A percentile compares a stretch with the other conserved stretches of the same genome.
These are phyloP conservation scores for Nowickia ferox DNA, from an alignment of 2,888 invertebrate species.

Conservation along the genomic window DNA sequence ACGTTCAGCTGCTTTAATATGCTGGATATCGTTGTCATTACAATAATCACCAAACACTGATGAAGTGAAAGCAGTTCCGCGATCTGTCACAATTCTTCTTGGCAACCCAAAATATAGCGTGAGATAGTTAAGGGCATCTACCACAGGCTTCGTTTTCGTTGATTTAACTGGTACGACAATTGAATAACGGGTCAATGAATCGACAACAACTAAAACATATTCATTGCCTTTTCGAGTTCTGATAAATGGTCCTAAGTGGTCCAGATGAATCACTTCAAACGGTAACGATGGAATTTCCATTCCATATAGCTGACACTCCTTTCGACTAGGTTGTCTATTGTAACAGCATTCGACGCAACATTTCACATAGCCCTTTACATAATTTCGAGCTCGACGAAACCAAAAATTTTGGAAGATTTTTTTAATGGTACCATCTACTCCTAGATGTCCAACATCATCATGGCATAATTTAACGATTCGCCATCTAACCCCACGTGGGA, in stretches of 20 bases:
- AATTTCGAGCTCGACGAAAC: slow-evolving; percentile 63
- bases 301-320: slow-evolving; percentile 62
- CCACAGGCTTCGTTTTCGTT: slow-evolving; percentile 71
- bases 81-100: no score
- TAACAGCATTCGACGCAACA: slow-evolving; percentile 71
- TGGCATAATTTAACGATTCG: slow-evolving; percentile 52
- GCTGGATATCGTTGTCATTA: slow-evolving; percentile 49
- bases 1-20: slow-evolving; percentile 67
- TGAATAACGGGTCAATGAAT: slow-evolving; percentile 61
- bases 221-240: slow-evolving; percentile 54
- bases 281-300: slow-evolving; percentile 66
- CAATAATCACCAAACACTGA: slow-evolving; percentile 50
- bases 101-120: no score
- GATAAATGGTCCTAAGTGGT: slow-evolving; percentile 73
- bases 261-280: slow-evolving; percentile 69
- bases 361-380: slow-evolving; percentile 63
- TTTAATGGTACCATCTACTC: no score
- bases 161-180: slow-evolving; percentile 56
- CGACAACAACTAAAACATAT: slow-evolving; percentile 61
- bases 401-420: slow-evolving; percentile 70
- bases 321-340: slow-evolving; percentile 33
- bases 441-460: no score
- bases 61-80: slow-evolving; percentile 50
- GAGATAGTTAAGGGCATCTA: slow-evolving; percentile 16
- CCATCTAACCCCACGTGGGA: slow-evolving; percentile 55